phyloP scores from a whole-genome alignment of 2,888 invertebrate species.

The Operophtera brumata region DNA sequence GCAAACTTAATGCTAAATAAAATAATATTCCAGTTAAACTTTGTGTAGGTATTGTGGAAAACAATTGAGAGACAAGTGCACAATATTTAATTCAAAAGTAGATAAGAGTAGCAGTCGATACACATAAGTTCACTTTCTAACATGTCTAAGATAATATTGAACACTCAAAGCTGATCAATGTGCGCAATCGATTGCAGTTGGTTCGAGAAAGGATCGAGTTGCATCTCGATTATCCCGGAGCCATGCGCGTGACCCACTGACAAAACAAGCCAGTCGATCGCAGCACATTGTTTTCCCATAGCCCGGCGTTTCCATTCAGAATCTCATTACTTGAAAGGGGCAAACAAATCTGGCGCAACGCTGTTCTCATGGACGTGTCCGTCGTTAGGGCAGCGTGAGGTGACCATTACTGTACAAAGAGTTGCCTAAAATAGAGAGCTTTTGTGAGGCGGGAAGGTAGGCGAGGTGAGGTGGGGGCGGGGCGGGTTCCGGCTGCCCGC shows the following conservation, averaged over 20 bases:
- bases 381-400: slow-evolving; percentile 80
- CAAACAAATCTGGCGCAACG: slow-evolving; percentile 77
- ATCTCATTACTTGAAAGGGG: slow-evolving; percentile 78
- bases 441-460: slow-evolving; percentile 75
- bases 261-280: slow-evolving; percentile 61
- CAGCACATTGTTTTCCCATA: slow-evolving; percentile 76
- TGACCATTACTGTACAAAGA: slow-evolving; percentile 81
- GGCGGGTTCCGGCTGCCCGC: slow-evolving; percentile 72
- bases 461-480: slow-evolving; percentile 70
- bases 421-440: slow-evolving; percentile 81
- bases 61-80: too few species aligned
- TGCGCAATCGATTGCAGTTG: slow-evolving; percentile 20
- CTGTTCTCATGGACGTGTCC: slow-evolving; percentile 79
- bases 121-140: background rate
- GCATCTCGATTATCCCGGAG: slow-evolving; percentile 41
- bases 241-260: slow-evolving; percentile 67
- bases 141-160: background rate
- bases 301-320: slow-evolving; percentile 75
- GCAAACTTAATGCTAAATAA: too few species aligned
- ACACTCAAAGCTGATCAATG: background rate
- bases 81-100: too few species aligned
- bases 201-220: slow-evolving; percentile 33
- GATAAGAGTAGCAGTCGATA: too few species aligned
- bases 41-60: too few species aligned
- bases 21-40: too few species aligned